Base-by-base conservation (phyloP, 1,140 invertebrate genomes). In the Liolophura sinensis region DNA sequence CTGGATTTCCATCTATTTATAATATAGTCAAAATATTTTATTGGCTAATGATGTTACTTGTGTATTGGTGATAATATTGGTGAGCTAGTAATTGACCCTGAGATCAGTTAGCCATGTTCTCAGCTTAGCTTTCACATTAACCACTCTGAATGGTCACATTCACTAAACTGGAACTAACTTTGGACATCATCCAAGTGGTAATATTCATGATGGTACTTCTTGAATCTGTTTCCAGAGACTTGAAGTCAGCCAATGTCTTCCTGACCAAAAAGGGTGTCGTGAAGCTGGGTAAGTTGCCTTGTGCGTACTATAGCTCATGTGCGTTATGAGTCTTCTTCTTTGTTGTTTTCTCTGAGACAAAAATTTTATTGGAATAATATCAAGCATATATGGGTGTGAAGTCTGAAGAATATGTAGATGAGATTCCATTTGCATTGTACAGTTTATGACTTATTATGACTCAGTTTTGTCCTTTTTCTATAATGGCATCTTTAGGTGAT, bases 191-290 rank as follows among this genome's bases (percentile, higher is more conserved):
- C 31, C 31, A 40, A 40, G 31, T 40, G 31, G 3, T 40, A 5
- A 40, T 5, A 40, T 40, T n/a, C n/a, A n/a, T n/a, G n/a, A n/a
- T 60, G 24, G 1, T 25, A 20, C 0, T 12, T 61, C 46, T 60
- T 50, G 52, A 63, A 59, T 71, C 62, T 52, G 62, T 60, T 75
- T 73, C 57, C 68, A 81, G 82, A 71, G 81, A 84, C 69, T 64
- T 84, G 62, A 83, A 83, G 67, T 73, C 80, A 59, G 79, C 82
- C 64, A 83, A 83, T 74, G 77, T 83, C n/a, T 82, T 83, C 64
- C 65, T 82, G 16, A 82, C 80, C 48, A 83, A 83, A 72, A 81
- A 75, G 62, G 82, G 79, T 72, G 77, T 80, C 7, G 74, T 80
- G 4, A 82, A 83, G 68, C 62, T 82, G 52, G 82, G 80, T 80